These are phyloP conservation scores for Meta bourneti DNA, from an alignment of 2,888 invertebrate species.

Conservation along the genomic window DNA sequence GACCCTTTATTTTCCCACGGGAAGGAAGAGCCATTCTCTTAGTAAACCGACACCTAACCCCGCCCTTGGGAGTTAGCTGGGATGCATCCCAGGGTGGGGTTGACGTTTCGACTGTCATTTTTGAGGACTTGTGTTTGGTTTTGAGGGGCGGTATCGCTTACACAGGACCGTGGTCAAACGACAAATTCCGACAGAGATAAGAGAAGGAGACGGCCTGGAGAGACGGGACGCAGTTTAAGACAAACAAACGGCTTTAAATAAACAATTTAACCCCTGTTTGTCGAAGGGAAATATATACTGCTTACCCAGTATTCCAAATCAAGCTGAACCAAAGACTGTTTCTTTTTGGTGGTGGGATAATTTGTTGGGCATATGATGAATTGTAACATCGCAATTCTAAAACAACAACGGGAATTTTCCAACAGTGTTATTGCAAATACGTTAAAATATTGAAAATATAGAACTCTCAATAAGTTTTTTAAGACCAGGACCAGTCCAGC, in stretches of 20 bases:
- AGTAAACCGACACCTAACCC: conserved; percentile 52
- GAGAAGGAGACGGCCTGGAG: neutral
- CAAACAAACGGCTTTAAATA: conserved; percentile 34
- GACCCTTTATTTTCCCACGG: conserved; percentile 56
- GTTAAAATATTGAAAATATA: too few relatives aligned
- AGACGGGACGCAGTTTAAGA: conserved; percentile 1
- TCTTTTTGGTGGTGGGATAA: too few relatives aligned
- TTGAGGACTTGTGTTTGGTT: conserved; percentile 39
- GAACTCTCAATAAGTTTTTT: too few relatives aligned
- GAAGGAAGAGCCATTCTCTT: conserved; percentile 7
- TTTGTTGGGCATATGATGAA: too few relatives aligned
- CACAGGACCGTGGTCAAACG: conserved; percentile 54
- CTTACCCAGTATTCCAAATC: too few relatives aligned
- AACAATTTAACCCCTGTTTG: conserved; percentile 6
- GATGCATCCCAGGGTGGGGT: conserved; percentile 61
- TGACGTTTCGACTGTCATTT: conserved; percentile 49
- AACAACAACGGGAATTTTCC: too few relatives aligned
- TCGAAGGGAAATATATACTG: neutral
- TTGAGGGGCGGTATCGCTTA: conserved; percentile 25
- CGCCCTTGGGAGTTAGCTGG: neutral
- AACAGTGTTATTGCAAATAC: too few relatives aligned
- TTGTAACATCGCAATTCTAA: too few relatives aligned
- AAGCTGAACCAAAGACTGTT: too few relatives aligned
- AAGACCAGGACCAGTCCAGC: too few relatives aligned
- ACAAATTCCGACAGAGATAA: conserved; percentile 28